phyloP scores from a whole-genome alignment of 2,113 vertebrate species.

The Bombycilla garrulus region DNA sequence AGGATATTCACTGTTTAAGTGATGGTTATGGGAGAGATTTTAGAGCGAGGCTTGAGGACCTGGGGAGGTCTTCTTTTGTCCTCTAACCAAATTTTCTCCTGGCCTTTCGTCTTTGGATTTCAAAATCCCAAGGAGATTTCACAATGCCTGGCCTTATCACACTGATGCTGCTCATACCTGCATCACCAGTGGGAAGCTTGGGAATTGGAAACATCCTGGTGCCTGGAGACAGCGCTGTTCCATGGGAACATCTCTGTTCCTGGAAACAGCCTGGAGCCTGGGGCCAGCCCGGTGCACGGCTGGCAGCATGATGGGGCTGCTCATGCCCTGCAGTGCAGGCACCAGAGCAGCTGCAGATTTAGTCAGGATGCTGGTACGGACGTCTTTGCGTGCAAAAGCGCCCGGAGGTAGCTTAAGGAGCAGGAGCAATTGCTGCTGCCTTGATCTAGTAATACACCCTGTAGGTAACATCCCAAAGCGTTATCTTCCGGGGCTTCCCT shows the following conservation, averaged over 20 bases:
- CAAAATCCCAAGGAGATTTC: background rate
- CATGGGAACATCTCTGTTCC: background rate
- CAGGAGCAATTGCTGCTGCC: background rate
- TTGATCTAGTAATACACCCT: background rate
- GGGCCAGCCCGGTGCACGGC: background rate
- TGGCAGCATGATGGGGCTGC: accelerated
- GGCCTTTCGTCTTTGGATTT: background rate
- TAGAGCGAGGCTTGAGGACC: background rate
- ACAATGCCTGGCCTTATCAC: background rate
- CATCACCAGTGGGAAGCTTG: background rate
- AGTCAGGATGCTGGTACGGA: background rate
- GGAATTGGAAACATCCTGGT: background rate
- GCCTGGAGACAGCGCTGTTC: background rate
- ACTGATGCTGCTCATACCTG: background rate
- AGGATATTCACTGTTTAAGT: background rate
- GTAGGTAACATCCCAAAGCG: background rate
- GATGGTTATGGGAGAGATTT: background rate
- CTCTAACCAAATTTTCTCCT: background rate
- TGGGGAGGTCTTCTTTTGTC: background rate
- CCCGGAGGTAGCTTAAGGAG: background rate
- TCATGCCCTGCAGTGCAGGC: background rate
- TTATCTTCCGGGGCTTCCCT: background rate
- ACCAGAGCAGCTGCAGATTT: background rate
- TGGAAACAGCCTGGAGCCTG: background rate
- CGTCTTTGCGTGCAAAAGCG: background rate